Conservation (phyloP, 2,113 vertebrate species). For the Ammodytes marinus region DNA sequence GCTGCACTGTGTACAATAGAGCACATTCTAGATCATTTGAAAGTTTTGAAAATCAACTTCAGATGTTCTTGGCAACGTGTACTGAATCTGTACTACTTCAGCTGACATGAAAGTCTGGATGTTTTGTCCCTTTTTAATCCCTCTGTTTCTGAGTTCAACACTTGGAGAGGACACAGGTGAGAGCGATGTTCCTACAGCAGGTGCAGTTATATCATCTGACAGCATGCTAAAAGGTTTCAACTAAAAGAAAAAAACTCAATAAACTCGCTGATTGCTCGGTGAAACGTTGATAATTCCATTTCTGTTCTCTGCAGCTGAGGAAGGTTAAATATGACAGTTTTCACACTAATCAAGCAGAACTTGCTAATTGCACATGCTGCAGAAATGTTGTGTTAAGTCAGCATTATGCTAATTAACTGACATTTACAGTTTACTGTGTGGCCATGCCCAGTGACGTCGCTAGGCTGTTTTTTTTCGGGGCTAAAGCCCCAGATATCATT, state of each 20-base stretch:
- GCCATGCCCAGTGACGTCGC: neutral
- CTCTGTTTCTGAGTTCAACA: slow-evolving; percentile 32
- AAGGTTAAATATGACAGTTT: slow-evolving; percentile 31
- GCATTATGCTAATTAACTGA: slow-evolving; percentile 39
- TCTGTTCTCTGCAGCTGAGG: slow-evolving; percentile 44
- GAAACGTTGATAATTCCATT: slow-evolving; percentile 50
- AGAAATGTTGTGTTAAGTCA: slow-evolving; percentile 35
- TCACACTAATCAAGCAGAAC: slow-evolving; percentile 3
- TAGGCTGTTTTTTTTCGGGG: no score
- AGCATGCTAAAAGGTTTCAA: neutral
- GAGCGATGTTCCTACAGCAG: slow-evolving; percentile 31
- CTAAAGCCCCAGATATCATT: no score
- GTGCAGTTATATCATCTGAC: slow-evolving; percentile 14
- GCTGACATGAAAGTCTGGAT: slow-evolving; percentile 48
- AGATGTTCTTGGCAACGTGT: neutral
- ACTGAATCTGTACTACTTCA: neutral
- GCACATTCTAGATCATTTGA: slow-evolving; percentile 41
- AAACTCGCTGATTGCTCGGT: slow-evolving; percentile 27
- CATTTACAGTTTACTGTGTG: neutral
- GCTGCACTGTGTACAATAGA: slow-evolving; percentile 19
- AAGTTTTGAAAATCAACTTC: slow-evolving; percentile 62
- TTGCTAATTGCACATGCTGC: slow-evolving; percentile 52
- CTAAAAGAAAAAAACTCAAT: neutral
- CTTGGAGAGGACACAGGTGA: slow-evolving; percentile 81
- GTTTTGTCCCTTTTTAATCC: slow-evolving; percentile 23